phyloP scores from a whole-genome alignment of 2,113 vertebrate genomes.

The Labeo catla region DNA sequence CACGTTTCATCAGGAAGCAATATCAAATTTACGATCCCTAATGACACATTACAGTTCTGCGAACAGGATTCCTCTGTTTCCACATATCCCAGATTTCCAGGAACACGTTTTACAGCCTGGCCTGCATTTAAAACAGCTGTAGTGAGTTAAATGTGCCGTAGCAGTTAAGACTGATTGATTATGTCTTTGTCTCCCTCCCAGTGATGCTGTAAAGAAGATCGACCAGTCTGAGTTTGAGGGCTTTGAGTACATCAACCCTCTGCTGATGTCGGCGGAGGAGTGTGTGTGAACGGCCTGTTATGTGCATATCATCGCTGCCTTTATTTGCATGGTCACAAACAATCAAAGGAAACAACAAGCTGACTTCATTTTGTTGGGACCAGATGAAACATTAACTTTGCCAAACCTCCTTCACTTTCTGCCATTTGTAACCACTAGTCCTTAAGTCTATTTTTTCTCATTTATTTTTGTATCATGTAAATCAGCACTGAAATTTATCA shows the following conservation, averaged over 20 bases:
- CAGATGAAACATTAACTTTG: slow-evolving; percentile 59
- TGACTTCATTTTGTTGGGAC: slow-evolving; percentile 25
- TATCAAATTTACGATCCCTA: neutral
- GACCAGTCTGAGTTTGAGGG: slow-evolving; percentile 99
- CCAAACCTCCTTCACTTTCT: slow-evolving; percentile 76
- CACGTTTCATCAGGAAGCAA: slow-evolving; percentile 15
- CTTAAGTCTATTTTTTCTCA: slow-evolving; percentile 71
- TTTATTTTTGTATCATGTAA: slow-evolving; percentile 75
- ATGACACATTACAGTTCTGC: slow-evolving; percentile 5
- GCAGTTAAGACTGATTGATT: slow-evolving; percentile 36
- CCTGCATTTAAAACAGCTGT: neutral
- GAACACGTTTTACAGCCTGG: neutral
- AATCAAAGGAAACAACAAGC: slow-evolving; percentile 48
- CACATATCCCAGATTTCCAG: neutral
- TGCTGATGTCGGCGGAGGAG: slow-evolving; percentile 98
- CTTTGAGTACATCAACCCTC: slow-evolving; percentile 99
- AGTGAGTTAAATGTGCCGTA: neutral
- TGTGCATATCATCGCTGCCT: slow-evolving; percentile 55
- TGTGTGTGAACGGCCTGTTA: slow-evolving; percentile 83
- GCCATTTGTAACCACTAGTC: slow-evolving; percentile 79
- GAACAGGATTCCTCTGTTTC: neutral
- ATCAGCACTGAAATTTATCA: slow-evolving; percentile 70
- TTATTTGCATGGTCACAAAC: slow-evolving; percentile 66
- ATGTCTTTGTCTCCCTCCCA: slow-evolving; percentile 64
- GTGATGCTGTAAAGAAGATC: slow-evolving; percentile 96